Conservation (phyloP, 2,888 invertebrate genomes). For the Ypsolopha sequella region DNA sequence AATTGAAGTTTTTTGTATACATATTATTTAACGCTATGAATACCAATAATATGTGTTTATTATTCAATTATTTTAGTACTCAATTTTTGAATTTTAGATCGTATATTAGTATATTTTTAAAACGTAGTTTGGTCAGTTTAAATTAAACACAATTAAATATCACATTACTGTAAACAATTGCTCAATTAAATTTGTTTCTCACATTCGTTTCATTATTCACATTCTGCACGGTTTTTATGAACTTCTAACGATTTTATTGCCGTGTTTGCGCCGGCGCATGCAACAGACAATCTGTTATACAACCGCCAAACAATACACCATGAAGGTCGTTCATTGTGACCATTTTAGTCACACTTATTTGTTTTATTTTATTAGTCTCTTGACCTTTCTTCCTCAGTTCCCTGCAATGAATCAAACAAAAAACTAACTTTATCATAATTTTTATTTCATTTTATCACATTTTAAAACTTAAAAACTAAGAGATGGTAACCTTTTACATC, state of each 20-base stretch:
- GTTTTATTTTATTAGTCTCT: constrained; percentile 16
- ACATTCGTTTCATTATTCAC: too few species aligned
- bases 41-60: too few species aligned
- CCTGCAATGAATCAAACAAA: constrained; percentile 24
- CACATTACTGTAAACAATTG: too few species aligned
- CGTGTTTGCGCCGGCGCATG: background rate
- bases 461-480: constrained; percentile 43
- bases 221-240: too few species aligned
- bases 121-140: background rate
- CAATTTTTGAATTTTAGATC: too few species aligned
- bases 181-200: too few species aligned
- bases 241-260: too few species aligned
- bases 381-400: constrained; percentile 22
- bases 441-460: constrained; percentile 32
- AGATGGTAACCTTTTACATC: constrained; percentile 61
- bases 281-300: constrained; percentile 24
- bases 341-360: constrained; percentile 20
- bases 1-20: too few species aligned
- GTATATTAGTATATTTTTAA: too few species aligned
- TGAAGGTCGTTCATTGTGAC: constrained; percentile 46
- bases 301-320: constrained; percentile 13
- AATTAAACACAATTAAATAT: background rate
- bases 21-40: too few species aligned
- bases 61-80: too few species aligned
- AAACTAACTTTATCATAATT: constrained; percentile 30